Evolutionary conservation across 92 coral and sea anemone genomes (phyloP).

Genomic region (Phenganax stokvisi): DNA sequence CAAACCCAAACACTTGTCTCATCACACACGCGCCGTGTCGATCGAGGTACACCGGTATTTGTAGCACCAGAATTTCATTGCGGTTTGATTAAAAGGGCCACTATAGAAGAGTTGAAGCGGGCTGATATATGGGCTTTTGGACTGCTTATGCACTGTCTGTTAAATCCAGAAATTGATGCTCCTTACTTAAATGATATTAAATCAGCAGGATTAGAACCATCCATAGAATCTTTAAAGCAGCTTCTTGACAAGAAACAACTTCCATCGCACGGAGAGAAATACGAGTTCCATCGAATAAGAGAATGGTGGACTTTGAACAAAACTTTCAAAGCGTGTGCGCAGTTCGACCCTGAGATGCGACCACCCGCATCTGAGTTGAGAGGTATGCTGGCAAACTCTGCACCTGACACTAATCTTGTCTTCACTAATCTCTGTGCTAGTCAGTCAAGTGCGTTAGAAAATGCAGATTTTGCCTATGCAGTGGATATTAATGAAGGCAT

Average conservation of each 20-base stretch:
- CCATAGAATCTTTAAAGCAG: not conserved
- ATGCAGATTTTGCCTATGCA: no score
- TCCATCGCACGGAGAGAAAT: constrained; percentile 1
- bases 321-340: constrained; percentile 8
- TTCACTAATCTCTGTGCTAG: not conserved
- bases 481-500: no score
- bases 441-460: constrained; percentile 22
- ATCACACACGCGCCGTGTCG: constrained; percentile 4
- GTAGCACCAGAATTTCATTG: constrained; percentile 22
- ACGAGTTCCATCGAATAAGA: constrained; percentile 4
- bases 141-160: constrained; percentile 18
- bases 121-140: constrained; percentile 35
- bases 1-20: constrained; percentile 22
- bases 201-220: not conserved
- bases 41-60: constrained; percentile 28
- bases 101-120: constrained; percentile 8
- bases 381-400: not conserved
- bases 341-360: constrained; percentile 20
- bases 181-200: not conserved
- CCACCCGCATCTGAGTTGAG: constrained; percentile 3
- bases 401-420: not conserved
- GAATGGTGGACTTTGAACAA: constrained; percentile 1
- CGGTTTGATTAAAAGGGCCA: not conserved
- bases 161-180: constrained; percentile 17
- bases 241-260: constrained; percentile 9